Conservation (phyloP, 2,113 vertebrate species). For the Notothenia coriiceps region DNA sequence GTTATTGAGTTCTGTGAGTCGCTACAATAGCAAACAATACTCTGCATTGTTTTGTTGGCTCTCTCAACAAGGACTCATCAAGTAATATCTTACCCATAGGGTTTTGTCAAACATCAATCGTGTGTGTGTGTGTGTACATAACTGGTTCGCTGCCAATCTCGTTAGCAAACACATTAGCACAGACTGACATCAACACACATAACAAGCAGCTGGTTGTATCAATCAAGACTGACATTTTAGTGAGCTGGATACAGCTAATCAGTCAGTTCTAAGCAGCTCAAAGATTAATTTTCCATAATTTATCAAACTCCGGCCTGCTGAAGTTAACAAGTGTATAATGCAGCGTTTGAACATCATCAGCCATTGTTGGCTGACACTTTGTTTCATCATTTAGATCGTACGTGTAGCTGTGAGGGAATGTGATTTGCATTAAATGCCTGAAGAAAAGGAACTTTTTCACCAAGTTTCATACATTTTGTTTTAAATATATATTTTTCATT, state of each 20-base stretch:
- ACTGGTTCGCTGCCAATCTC: conserved; percentile 75
- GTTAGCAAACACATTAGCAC: conserved; percentile 78
- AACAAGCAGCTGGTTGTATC: conserved; percentile 76
- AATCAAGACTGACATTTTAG: conserved; percentile 71
- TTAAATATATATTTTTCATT: background rate
- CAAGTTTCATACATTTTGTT: background rate
- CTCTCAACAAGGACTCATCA: conserved; percentile 51
- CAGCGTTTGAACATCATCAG: conserved; percentile 27
- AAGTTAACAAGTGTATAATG: conserved; percentile 64
- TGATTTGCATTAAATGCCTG: background rate
- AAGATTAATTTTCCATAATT: conserved; percentile 68
- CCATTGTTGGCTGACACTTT: conserved; percentile 31
- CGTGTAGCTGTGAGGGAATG: background rate
- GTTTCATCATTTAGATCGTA: conserved; percentile 17
- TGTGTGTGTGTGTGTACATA: conserved; percentile 63
- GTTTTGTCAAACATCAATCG: conserved; percentile 55
- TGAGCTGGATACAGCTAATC: conserved; percentile 74
- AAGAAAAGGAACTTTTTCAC: background rate
- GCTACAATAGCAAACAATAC: conserved; percentile 40
- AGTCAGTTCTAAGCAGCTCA: conserved; percentile 65
- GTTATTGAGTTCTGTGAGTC: conserved; percentile 45
- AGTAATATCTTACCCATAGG: conserved; percentile 64
- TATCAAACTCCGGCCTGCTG: conserved; percentile 51
- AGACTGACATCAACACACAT: conserved; percentile 73
- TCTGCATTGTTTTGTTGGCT: conserved; percentile 35